phyloP scores from a whole-genome alignment of 2,888 invertebrate genomes.

The Antheraea yamamai region DNA sequence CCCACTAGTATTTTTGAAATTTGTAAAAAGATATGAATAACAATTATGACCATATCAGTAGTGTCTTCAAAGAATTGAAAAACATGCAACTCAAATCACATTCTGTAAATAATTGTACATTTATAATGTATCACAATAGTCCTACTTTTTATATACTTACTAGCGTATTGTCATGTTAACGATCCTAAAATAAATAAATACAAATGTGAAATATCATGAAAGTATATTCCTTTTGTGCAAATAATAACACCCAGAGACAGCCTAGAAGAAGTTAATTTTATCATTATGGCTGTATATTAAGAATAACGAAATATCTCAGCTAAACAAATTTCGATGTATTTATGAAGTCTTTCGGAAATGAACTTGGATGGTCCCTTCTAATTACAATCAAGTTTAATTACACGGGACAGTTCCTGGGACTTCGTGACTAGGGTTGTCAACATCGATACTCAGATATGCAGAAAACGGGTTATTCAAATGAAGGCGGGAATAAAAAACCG shows the following conservation, averaged over 20 bases:
- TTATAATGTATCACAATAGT: too few relatives aligned
- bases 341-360: constrained; percentile 60
- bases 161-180: too few relatives aligned
- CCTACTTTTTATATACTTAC: too few relatives aligned
- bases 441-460: neutral
- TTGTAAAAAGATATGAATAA: too few relatives aligned
- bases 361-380: constrained; percentile 58
- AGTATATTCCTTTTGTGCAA: neutral
- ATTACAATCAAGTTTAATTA: constrained; percentile 64
- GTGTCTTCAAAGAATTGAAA: too few relatives aligned
- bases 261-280: neutral
- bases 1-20: too few relatives aligned
- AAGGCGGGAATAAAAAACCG: neutral
- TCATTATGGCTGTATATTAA: neutral
- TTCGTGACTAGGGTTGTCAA: constrained; percentile 3
- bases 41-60: too few relatives aligned
- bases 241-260: neutral
- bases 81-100: too few relatives aligned
- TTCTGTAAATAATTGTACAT: too few relatives aligned
- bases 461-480: neutral
- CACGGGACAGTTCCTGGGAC: constrained; percentile 40
- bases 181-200: too few relatives aligned
- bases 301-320: neutral
- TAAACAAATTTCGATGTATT: constrained; percentile 35
- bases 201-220: too few relatives aligned